Base-by-base conservation (phyloP, 2,888 invertebrate genomes). In the Brenthis ino region DNA sequence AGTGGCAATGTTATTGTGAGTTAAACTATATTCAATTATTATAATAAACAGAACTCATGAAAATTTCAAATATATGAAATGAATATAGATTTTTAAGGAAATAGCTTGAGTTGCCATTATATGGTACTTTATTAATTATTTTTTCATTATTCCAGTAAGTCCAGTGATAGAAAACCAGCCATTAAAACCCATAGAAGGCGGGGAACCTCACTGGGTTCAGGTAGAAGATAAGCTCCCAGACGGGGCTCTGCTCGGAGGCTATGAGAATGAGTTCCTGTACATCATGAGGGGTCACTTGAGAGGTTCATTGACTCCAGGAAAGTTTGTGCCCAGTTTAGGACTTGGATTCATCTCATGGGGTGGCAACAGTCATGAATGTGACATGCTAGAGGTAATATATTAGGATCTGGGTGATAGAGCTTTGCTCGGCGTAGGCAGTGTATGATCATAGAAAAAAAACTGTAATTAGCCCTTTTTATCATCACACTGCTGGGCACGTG, bases 1-100 rank as follows among this genome's bases (percentile, higher is more conserved):
- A 58, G 11, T 58, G 58, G 58, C 43, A 47, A 47, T 58, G 20
- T 47, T 58, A 58, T 37, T 47, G 58, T 58, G 3, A 58, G 58
- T 47, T 58, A 11, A 0, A 16, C n/a, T 47, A 14, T 6, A 14
- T 14, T 24, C 28, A 28, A 28, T 28, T 28, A 28, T 28, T 28
- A 28, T 28, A 28, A 28, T 28, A 28, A 28, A 28, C 28, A 28
- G 28, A 28, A 28, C 28, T 28, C 5, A 28, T 28, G 4, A 28
- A 28, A 28, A 4, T 28, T 28, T 28, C 28, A 28, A 28, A 4
- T 4, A 28, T 28, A 28, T 28, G 4, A 28, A 28, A 28, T 28
- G 28, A 28, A 28, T 28, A 0, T 28, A 28, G 28, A 28, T 28
- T 28, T 28, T 28, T 28, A 28, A 28, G 28, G 28, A 28, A 28